These are phyloP conservation scores for Reticulitermes lucifugus DNA, from an alignment of 2,888 invertebrate genomes.

Conservation along the genomic window DNA sequence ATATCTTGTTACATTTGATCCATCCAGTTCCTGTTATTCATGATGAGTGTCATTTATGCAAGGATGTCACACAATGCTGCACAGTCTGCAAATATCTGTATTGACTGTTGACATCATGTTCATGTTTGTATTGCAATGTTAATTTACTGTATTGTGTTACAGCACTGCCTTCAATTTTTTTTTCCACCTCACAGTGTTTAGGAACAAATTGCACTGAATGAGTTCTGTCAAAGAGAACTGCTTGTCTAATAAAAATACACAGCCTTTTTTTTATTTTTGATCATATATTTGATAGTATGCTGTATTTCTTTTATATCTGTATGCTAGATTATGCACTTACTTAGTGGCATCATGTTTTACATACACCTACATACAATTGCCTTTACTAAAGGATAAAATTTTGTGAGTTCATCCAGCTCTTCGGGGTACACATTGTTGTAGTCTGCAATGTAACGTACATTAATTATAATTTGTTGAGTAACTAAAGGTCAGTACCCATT, in stretches of 20 bases:
- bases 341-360: conserved; percentile 28
- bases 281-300: conserved; percentile 31
- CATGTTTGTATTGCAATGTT: conserved; percentile 31
- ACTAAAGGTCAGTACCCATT: too few species aligned
- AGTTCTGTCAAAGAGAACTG: conserved; percentile 28
- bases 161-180: conserved; percentile 36
- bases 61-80: conserved; percentile 17
- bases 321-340: conserved; percentile 33
- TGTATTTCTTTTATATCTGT: conserved; percentile 27
- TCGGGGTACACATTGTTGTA: conserved; percentile 12
- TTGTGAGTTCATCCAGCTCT: conserved; percentile 7
- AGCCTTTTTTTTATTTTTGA: conserved; percentile 10
- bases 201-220: conserved; percentile 41
- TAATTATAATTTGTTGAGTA: neutral
- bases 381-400: neutral
- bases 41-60: conserved; percentile 21
- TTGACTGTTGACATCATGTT: conserved; percentile 34
- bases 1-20: conserved; percentile 31
- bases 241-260: conserved; percentile 31
- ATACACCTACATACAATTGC: neutral
- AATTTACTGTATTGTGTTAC: conserved; percentile 24
- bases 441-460: neutral
- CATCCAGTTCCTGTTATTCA: conserved; percentile 17
- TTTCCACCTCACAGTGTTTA: conserved; percentile 24
- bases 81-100: neutral